These are phyloP conservation scores for Sinocyclocheilus maitianheensis DNA, from an alignment of 2,113 vertebrate species.

Conservation along the genomic window DNA sequence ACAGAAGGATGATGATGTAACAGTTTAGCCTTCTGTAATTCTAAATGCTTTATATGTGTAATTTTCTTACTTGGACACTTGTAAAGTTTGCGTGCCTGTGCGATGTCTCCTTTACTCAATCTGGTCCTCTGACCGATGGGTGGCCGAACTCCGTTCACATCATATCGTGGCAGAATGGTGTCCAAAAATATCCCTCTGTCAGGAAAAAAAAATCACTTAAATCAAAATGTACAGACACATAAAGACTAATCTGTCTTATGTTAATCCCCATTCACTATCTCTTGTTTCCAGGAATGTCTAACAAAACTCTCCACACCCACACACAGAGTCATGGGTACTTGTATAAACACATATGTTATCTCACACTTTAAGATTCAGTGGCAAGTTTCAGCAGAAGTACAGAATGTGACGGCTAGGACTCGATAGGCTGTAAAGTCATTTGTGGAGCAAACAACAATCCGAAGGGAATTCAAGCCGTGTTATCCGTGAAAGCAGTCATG, in stretches of 20 bases:
- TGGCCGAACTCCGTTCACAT: slow-evolving; percentile 92
- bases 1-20: not conserved
- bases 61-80: slow-evolving; percentile 89
- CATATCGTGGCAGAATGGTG: slow-evolving; percentile 95
- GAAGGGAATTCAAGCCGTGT: not conserved
- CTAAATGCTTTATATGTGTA: not conserved
- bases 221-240: not conserved
- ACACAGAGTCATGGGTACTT: not conserved
- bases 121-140: slow-evolving; percentile 94
- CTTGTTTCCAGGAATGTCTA: not conserved
- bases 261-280: not conserved
- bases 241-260: not conserved
- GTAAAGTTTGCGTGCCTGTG: slow-evolving; percentile 96
- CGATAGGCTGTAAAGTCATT: slow-evolving; percentile 28
- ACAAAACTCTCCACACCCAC: not conserved
- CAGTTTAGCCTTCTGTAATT: not conserved
- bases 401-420: not conserved
- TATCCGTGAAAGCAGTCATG: slow-evolving; percentile 21
- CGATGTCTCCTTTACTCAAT: slow-evolving; percentile 95
- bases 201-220: slow-evolving; percentile 41
- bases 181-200: slow-evolving; percentile 95
- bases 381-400: not conserved
- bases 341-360: slow-evolving; percentile 11
- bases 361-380: not conserved
- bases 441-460: slow-evolving; percentile 27